Percentiles rank a stretch among this genome's conserved stretches.
These are phyloP conservation scores for Nephrotoma flavescens DNA, from an alignment of 2,888 invertebrate species.

Conservation along the genomic window DNA sequence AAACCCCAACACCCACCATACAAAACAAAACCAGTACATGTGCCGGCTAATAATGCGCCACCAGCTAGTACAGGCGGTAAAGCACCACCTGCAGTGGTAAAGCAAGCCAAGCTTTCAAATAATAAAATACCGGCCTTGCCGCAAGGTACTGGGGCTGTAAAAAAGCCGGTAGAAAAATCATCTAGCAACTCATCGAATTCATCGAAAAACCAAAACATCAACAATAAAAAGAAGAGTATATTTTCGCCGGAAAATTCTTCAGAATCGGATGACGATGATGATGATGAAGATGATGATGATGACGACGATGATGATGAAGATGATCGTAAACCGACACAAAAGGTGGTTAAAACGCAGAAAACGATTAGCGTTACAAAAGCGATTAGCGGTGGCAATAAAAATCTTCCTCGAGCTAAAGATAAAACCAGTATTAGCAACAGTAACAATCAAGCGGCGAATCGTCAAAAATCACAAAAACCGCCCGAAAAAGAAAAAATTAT, in stretches of 20 bases:
- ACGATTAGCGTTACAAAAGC: constrained; percentile 22
- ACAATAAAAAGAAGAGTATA: constrained; percentile 56
- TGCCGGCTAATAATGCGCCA: constrained; percentile 15
- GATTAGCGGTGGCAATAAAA: constrained; percentile 28
- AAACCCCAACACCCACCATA: constrained; percentile 3
- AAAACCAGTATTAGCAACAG: constrained; percentile 15
- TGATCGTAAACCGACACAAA: constrained; percentile 5
- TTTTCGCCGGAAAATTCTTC: constrained; percentile 68
- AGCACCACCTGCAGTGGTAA: constrained; percentile 24
- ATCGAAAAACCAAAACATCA: constrained; percentile 1
- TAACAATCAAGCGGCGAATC: background rate
- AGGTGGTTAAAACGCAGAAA: constrained; percentile 1
- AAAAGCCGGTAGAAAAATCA: constrained; percentile 13
- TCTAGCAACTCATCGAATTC: background rate
- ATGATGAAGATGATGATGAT: constrained; percentile 14
- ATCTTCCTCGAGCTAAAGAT: constrained; percentile 20
- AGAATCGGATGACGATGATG: constrained; percentile 40
- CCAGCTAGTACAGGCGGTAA: constrained; percentile 28
- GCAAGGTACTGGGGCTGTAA: constrained; percentile 19
- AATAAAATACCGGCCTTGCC: constrained; percentile 15
- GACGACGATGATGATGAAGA: background rate
- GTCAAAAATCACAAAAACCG: constrained; percentile 25
- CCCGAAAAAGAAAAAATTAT: constrained; percentile 16
- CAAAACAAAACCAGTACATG: constrained; percentile 8
- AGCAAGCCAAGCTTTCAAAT: constrained; percentile 11